Evolutionary conservation across 1,140 invertebrate species (phyloP), one percentile per base, ranked within the genome.

Genomic region (Notospermus geniculatus): DNA sequence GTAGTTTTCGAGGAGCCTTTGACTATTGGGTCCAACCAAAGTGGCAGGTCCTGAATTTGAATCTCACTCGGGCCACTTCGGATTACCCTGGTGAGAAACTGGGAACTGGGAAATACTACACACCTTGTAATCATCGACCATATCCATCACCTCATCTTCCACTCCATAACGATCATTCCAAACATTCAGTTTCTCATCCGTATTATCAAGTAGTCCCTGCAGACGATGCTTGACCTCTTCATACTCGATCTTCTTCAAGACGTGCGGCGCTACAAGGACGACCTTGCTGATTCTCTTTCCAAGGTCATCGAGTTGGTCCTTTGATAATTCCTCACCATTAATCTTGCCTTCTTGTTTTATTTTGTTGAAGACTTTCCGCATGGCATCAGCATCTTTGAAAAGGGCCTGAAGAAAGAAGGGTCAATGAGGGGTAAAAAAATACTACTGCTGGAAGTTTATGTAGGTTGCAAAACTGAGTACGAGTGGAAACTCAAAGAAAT

Each of bases 151-250:
- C 74, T 90, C 88, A 60, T 92, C 88, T 71, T 92, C 87, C 11
- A 85, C 82, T 19, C 92, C 92, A 76, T 93, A 95, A 79, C 95
- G 96, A 0, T 88, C 86, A 62, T 88, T 91, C 93, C 93, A 97
- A 41, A 86, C 82, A 77, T 89, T 88, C 63, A 96, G 81, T 82
- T 95, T 95, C 32, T 87, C 89, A 83, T 96, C 93, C 41, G 93
- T 90, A 53, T 93, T 83, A 74, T 90, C 89, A 28, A 96, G 86
- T 81, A 95, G 93, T 50, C 91, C 92, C 65, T 96, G 45, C 1
- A 82, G 54, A 22, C 64, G 60, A 46, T 71, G 71, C 57, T 74
- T 64, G 25, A 67, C 60, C 56, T 75, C 67, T 52, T 80, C 74
- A 65, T 73, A 80, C 27, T 75, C 70, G 15, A 82, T 62, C 58